Conservation (phyloP, 2,888 invertebrate genomes). For the Electrophaes corylata region DNA sequence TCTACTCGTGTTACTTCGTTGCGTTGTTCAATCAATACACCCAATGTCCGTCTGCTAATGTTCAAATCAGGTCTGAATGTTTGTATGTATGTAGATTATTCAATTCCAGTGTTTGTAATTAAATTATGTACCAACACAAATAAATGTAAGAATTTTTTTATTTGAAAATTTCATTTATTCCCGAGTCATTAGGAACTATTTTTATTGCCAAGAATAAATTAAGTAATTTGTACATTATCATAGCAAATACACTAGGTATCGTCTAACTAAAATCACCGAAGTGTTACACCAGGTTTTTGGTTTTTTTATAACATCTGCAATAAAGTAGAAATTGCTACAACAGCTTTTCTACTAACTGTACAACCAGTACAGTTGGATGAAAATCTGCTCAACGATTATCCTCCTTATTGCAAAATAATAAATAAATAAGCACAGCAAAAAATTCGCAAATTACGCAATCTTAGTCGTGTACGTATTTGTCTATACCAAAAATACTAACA, state of each 20-base stretch:
- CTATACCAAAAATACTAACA: slow-evolving; percentile 37
- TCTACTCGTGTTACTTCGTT: slow-evolving; percentile 47
- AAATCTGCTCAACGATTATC: slow-evolving; percentile 10
- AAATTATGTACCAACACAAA: slow-evolving; percentile 62
- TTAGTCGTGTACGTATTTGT: slow-evolving; percentile 36
- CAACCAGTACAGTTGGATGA: neutral
- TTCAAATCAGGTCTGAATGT: slow-evolving; percentile 71
- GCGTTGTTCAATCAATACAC: slow-evolving; percentile 52
- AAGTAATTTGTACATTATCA: slow-evolving; percentile 31
- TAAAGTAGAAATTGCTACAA: slow-evolving; percentile 3
- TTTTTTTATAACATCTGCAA: neutral
- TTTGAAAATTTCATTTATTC: slow-evolving; percentile 70
- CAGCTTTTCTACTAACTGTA: neutral
- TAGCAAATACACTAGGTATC: slow-evolving; percentile 33
- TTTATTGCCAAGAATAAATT: slow-evolving; percentile 46
- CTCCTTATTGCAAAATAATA: slow-evolving; percentile 4
- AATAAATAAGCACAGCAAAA: slow-evolving; percentile 22
- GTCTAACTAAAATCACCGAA: slow-evolving; percentile 31
- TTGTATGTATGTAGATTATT: slow-evolving; percentile 69
- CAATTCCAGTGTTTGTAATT: slow-evolving; percentile 70
- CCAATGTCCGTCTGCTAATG: slow-evolving; percentile 66
- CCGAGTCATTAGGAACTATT: slow-evolving; percentile 48
- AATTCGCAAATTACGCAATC: slow-evolving; percentile 17
- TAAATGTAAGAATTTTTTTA: slow-evolving; percentile 75
- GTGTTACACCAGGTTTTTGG: slow-evolving; percentile 14